Evolutionary conservation across 2,888 invertebrate species (phyloP).

Genomic region (Philopedon plagiatum): DNA sequence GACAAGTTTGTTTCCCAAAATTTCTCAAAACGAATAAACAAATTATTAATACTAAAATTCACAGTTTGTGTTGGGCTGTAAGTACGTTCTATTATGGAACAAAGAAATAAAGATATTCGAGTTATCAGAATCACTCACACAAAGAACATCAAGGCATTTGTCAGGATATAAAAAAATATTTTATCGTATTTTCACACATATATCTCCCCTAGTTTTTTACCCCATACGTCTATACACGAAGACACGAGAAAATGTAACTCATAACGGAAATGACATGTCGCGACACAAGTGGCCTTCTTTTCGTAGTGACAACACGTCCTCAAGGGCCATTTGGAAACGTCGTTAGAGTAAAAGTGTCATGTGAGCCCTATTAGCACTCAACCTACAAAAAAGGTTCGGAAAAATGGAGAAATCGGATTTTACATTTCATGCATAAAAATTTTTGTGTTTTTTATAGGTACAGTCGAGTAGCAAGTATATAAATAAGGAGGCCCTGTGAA

Average conservation of each 20-base stretch:
- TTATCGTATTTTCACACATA: conserved; percentile 29
- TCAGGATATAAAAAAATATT: conserved; percentile 26
- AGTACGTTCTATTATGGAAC: background rate
- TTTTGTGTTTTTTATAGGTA: no score
- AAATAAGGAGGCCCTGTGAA: no score
- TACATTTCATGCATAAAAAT: background rate
- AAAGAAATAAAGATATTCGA: conserved; percentile 3
- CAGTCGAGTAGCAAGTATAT: no score
- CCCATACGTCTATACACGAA: conserved; percentile 20
- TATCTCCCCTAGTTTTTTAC: background rate
- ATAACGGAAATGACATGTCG: conserved; percentile 42
- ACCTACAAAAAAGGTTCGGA: background rate
- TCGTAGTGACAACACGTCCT: conserved; percentile 36
- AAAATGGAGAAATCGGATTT: background rate
- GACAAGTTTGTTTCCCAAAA: no score
- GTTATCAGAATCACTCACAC: conserved; percentile 1
- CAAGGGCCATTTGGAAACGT: conserved; percentile 31
- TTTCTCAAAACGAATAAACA: no score
- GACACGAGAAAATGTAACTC: conserved; percentile 26
- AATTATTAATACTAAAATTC: background rate
- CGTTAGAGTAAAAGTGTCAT: conserved; percentile 26
- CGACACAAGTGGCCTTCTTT: conserved; percentile 42
- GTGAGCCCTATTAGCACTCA: conserved; percentile 25
- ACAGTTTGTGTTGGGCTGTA: background rate
- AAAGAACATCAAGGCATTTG: conserved; percentile 19